Evolutionary conservation across 2,888 invertebrate genomes (phyloP).

Genomic region (Ptilodon capucinus): DNA sequence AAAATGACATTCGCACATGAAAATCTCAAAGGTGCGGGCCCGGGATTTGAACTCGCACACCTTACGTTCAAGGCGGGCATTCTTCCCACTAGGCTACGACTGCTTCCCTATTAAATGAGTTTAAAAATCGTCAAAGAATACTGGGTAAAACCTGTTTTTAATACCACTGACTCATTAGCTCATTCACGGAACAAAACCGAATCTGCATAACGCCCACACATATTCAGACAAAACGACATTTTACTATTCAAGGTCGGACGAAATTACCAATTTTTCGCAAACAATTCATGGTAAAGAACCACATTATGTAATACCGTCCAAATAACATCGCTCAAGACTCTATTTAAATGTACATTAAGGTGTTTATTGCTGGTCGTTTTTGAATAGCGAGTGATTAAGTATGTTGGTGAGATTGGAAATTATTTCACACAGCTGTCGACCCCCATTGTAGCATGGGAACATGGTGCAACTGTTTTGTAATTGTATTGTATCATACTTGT

Average conservation of each 20-base stretch:
- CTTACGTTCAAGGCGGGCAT: too few relatives aligned
- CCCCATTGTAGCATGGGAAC: conserved; percentile 34
- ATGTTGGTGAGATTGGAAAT: conserved; percentile 19
- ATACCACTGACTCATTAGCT: conserved; percentile 22
- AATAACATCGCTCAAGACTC: background rate
- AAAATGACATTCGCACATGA: too few relatives aligned
- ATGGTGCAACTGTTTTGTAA: conserved; percentile 32
- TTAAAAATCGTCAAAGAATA: too few relatives aligned
- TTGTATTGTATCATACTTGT: conserved; percentile 4
- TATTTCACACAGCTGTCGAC: conserved; percentile 19
- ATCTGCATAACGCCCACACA: conserved; percentile 22
- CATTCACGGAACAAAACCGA: conserved; percentile 24
- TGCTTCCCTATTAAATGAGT: too few relatives aligned
- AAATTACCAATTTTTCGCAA: conserved; percentile 16
- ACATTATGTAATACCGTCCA: background rate
- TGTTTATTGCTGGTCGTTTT: background rate
- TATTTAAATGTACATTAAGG: background rate
- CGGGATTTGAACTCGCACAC: too few relatives aligned
- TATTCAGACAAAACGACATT: conserved; percentile 26
- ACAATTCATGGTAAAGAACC: conserved; percentile 13
- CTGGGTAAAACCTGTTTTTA: background rate
- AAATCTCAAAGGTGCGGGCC: too few relatives aligned
- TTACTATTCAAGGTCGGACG: conserved; percentile 26
- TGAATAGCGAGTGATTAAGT: background rate
- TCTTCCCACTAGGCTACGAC: too few relatives aligned